Evolutionary conservation across 2,797 vertebrate genomes (phyloP).

Genomic region (Sylvilagus floridanus): DNA sequence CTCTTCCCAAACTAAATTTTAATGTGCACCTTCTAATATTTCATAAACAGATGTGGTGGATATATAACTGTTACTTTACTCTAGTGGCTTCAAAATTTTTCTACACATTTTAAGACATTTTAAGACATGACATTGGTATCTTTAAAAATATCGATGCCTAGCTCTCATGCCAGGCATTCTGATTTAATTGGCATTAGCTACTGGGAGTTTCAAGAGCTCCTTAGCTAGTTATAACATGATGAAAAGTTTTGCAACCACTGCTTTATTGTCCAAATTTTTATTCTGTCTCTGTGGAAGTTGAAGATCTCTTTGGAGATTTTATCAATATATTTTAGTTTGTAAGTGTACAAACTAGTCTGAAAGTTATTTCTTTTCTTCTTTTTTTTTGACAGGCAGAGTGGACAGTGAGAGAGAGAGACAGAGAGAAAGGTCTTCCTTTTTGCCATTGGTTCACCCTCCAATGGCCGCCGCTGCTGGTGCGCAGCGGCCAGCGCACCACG

Average conservation of each 20-base stretch:
- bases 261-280: conserved; percentile 54
- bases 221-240: conserved; percentile 11
- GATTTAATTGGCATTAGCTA: conserved; percentile 59
- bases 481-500: too few relatives aligned
- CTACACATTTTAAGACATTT: not conserved
- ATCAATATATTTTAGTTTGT: conserved; percentile 42
- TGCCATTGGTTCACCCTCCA: too few relatives aligned
- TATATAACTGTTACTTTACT: conserved; percentile 57
- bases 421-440: too few relatives aligned
- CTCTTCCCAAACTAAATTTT: conserved; percentile 27
- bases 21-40: not conserved
- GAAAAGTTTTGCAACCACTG: conserved; percentile 47
- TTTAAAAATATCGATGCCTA: conserved; percentile 51
- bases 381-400: too few relatives aligned
- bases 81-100: conserved; percentile 43
- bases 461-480: too few relatives aligned
- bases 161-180: not conserved
- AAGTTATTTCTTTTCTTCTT: not conserved
- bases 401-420: too few relatives aligned
- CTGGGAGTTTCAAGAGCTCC: conserved; percentile 55
- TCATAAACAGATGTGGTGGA: conserved; percentile 26
- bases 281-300: conserved; percentile 8
- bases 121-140: conserved; percentile 9
- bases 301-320: conserved; percentile 54
- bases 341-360: not conserved